These are phyloP conservation scores for Sebastes vulpes DNA, from an alignment of 2,797 vertebrate genomes.

Conservation along the genomic window DNA sequence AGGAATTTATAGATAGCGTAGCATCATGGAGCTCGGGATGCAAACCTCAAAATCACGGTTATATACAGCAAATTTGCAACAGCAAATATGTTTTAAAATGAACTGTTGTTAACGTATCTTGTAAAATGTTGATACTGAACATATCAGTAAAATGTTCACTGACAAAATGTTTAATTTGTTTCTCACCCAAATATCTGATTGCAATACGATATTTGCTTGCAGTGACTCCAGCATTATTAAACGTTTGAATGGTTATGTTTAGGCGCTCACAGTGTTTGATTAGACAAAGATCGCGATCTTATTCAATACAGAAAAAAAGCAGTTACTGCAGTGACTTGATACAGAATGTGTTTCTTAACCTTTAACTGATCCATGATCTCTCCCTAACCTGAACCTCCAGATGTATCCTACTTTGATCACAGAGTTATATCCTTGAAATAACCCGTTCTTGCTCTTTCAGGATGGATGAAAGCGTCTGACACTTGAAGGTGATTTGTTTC, in stretches of 20 bases:
- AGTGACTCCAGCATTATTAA: background rate
- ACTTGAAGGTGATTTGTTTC: conserved; percentile 22
- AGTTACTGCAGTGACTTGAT: background rate
- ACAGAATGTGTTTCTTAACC: background rate
- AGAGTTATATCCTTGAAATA: background rate
- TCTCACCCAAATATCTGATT: background rate
- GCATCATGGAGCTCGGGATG: too few species aligned
- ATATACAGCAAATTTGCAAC: too few species aligned
- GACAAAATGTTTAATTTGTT: background rate
- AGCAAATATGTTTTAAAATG: too few species aligned
- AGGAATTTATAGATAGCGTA: background rate
- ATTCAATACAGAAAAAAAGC: background rate
- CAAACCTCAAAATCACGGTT: too few species aligned
- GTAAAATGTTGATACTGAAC: background rate
- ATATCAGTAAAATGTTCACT: background rate
- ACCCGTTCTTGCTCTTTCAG: background rate
- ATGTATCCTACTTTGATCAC: background rate
- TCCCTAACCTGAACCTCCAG: background rate
- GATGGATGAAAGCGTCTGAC: background rate
- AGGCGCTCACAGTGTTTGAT: background rate
- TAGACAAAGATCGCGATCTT: background rate
- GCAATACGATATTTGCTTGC: background rate
- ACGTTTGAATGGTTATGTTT: background rate
- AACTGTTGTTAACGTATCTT: background rate
- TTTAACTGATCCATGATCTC: background rate